These are phyloP conservation scores for Melanchra persicariae DNA, from an alignment of 2,888 invertebrate genomes.

Conservation along the genomic window DNA sequence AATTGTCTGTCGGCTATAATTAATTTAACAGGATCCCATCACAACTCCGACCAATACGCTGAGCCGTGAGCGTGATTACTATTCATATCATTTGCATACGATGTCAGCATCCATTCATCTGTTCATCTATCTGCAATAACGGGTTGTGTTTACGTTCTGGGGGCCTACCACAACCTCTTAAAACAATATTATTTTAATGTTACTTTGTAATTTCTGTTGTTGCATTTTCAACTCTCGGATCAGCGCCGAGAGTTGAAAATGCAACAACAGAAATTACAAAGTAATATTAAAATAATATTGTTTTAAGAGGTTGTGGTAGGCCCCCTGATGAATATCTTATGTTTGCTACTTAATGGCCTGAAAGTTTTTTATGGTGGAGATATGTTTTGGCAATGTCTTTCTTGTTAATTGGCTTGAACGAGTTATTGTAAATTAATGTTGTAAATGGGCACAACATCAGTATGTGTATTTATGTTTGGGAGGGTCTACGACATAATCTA, in stretches of 20 bases:
- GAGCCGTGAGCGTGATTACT: constrained; percentile 9
- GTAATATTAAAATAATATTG: too few relatives aligned
- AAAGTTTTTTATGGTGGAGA: background rate
- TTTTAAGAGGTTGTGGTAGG: too few relatives aligned
- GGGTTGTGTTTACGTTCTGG: background rate
- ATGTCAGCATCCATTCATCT: constrained; percentile 21
- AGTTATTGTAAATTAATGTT: background rate
- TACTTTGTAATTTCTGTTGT: too few relatives aligned
- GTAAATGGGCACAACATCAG: too few relatives aligned
- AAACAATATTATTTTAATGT: too few relatives aligned
- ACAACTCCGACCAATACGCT: constrained; percentile 24
- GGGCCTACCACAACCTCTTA: too few relatives aligned
- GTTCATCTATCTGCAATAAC: constrained; percentile 18
- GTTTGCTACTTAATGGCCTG: background rate
- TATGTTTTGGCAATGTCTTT: background rate
- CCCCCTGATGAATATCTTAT: constrained; percentile 9
- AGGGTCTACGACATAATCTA: too few relatives aligned
- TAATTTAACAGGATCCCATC: constrained; percentile 27
- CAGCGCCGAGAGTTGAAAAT: too few relatives aligned
- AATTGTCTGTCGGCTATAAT: constrained; percentile 16
- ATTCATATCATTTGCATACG: constrained; percentile 56
- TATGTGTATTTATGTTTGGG: too few relatives aligned
- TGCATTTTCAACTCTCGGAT: too few relatives aligned
- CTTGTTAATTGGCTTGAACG: background rate
- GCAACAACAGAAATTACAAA: too few relatives aligned